These are phyloP conservation scores for Drosophila tani DNA, from an alignment of 1,140 invertebrate genomes.

Conservation along the genomic window DNA sequence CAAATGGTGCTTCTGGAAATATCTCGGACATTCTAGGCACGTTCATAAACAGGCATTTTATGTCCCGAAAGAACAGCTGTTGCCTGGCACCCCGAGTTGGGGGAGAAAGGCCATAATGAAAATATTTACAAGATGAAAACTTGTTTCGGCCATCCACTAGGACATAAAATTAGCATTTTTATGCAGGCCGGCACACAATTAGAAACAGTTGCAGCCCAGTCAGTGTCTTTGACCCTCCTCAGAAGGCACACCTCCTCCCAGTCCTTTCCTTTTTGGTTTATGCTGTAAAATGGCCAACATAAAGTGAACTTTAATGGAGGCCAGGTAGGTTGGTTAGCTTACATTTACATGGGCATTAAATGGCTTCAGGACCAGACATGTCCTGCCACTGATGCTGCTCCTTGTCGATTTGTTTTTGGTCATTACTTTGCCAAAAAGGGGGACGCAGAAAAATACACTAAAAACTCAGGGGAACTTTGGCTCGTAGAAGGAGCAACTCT, in stretches of 20 bases:
- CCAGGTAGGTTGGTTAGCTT: slow-evolving; percentile 51
- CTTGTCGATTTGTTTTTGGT: slow-evolving; percentile 59
- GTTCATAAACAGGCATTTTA: slow-evolving; percentile 63
- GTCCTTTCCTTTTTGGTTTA: slow-evolving; percentile 33
- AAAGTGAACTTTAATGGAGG: slow-evolving; percentile 77
- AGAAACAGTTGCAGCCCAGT: slow-evolving; percentile 43
- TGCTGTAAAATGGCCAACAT: slow-evolving; percentile 61
- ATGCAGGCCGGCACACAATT: slow-evolving; percentile 67
- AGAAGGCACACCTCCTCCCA: background rate
- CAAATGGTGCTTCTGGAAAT: slow-evolving; percentile 3
- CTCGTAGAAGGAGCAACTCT: too few relatives aligned
- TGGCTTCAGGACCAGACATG: slow-evolving; percentile 35
- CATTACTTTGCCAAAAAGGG: slow-evolving; percentile 64
- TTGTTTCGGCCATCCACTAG: slow-evolving; percentile 43
- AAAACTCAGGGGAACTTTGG: background rate
- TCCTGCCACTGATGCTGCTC: slow-evolving; percentile 26
- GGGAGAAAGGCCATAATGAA: slow-evolving; percentile 47
- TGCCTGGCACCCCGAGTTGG: slow-evolving; percentile 26
- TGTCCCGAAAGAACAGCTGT: slow-evolving; percentile 50
- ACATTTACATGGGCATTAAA: slow-evolving; percentile 81
- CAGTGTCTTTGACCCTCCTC: slow-evolving; percentile 23
- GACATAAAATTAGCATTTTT: slow-evolving; percentile 81
- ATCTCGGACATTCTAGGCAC: slow-evolving; percentile 52
- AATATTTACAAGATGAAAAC: slow-evolving; percentile 65
- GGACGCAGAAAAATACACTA: background rate